Base-by-base conservation (phyloP, 2,888 invertebrate species). In the Xylocampa areola region DNA sequence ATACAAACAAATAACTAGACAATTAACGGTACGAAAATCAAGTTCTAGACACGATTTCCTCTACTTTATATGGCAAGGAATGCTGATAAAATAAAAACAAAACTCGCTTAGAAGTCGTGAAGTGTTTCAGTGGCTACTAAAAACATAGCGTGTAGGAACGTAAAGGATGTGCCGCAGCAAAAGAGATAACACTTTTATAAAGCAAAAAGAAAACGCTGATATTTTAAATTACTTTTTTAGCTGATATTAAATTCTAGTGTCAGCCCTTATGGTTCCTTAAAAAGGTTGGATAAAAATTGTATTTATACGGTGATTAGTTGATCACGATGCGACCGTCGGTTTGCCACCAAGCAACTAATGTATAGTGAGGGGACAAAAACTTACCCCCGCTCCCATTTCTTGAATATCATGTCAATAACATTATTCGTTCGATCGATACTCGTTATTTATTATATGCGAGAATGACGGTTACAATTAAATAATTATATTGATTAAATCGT, bases 261-360 rank as follows among this genome's bases (percentile, higher is more conserved):
- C 10, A 33, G n/a, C 48, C 67, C 39, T 62, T 50, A 53, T 32
- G 53, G 68, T 47, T 21, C 68, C 76, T 32, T 75, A 49, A 52
- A 75, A 30, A 57, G 73, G 3, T 0, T 30, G 44, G 4, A 32
- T 75, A 68, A 75, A 72, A 75, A 73, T 64, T 75, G 53, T 33
- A 33, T 40, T 11, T 14, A 54, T 48, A 21, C 50, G 48, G 27
- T 37, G 39, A 48, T 49, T 48, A 33, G 48, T 23, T 37, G 39
- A 48, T 49, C 50, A 33, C 36, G 19, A 41, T 68, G 52, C 32
- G 54, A 35, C 29, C 53, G 5, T 33, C 6, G 57, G 53, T 66
- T 53, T 41, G 33, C 47, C 54, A 58, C 39, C 13, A 13, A 1
- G 43, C 36, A 74, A 71, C 60, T 67, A 63, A 54, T 61, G 32